A percentile compares a stretch with the other conserved stretches of the same genome.
Evolutionary conservation across 2,888 invertebrate genomes (phyloP).

Genomic region (Luperina testacea): DNA sequence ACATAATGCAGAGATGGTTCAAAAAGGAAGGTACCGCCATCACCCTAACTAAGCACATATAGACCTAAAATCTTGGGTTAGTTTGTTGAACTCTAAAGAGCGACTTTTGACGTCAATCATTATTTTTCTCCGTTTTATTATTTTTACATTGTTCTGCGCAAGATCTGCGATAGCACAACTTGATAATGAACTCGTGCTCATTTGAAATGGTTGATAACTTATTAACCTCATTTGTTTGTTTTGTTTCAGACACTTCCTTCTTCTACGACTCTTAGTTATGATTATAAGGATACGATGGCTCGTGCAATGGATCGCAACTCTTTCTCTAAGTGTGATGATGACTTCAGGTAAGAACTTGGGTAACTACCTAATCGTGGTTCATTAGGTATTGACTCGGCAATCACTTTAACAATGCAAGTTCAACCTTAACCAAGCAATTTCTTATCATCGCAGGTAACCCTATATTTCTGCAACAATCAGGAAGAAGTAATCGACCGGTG

Average conservation of each 20-base stretch:
- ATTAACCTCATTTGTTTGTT: conserved; percentile 60
- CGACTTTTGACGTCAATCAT: neutral
- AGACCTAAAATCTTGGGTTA: neutral
- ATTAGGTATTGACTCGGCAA: neutral
- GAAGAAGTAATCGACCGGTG: conserved; percentile 79
- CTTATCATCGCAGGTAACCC: conserved; percentile 82
- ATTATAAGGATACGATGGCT: conserved; percentile 87
- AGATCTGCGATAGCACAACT: neutral
- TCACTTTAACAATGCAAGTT: neutral
- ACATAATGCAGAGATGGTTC: neutral
- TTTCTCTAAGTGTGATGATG: conserved; percentile 72
- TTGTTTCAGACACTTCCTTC: conserved; percentile 78
- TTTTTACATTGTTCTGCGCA: neutral
- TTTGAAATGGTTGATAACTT: conserved; percentile 13
- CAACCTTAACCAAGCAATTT: conserved; percentile 2
- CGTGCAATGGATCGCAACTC: conserved; percentile 71
- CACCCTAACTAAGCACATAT: neutral
- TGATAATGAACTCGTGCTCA: conserved; percentile 2
- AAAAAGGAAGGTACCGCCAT: too few relatives aligned
- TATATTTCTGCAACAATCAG: conserved; percentile 82
- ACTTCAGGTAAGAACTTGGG: conserved; percentile 77
- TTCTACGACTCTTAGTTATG: conserved; percentile 78
- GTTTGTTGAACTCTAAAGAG: neutral
- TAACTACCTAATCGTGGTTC: neutral
- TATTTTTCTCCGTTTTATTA: neutral